Percentiles rank a stretch among this genome's conserved stretches.
Conservation (phyloP, 2,888 invertebrate genomes). For the Acleris sparsana region DNA sequence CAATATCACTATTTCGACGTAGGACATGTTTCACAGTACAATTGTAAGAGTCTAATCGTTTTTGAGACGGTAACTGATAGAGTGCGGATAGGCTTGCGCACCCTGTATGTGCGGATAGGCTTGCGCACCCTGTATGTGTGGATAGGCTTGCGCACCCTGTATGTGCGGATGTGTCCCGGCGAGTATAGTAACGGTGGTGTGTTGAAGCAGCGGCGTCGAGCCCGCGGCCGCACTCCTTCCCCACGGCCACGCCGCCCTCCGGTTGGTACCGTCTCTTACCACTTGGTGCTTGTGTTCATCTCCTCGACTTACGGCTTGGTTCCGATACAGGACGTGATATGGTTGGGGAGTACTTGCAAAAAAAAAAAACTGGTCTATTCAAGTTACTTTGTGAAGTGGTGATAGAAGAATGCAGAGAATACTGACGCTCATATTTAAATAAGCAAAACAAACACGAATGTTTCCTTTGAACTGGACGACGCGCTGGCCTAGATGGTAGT, state of each 20-base stretch:
- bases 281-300: conserved; percentile 29
- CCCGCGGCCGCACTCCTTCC: conserved; percentile 71
- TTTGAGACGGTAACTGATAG: too few relatives aligned
- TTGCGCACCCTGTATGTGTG: neutral
- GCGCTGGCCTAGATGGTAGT: too few relatives aligned
- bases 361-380: too few relatives aligned
- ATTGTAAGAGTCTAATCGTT: too few relatives aligned
- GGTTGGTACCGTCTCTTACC: conserved; percentile 71
- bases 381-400: too few relatives aligned
- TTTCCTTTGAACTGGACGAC: too few relatives aligned
- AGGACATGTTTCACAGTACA: too few relatives aligned
- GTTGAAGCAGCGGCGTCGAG: conserved; percentile 52
- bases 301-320: neutral
- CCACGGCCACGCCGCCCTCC: conserved; percentile 85
- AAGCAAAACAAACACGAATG: too few relatives aligned
- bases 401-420: too few relatives aligned
- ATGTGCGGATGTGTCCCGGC: neutral
- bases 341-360: neutral
- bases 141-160: neutral
- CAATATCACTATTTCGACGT: too few relatives aligned
- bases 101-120: neutral
- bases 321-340: neutral
- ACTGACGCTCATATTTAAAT: too few relatives aligned
- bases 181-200: conserved; percentile 38
- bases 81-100: too few relatives aligned